A percentile compares a stretch with the other conserved stretches of the same genome.
Evolutionary conservation across 2,888 invertebrate species (phyloP).

Genomic region (Eristalis tenax): DNA sequence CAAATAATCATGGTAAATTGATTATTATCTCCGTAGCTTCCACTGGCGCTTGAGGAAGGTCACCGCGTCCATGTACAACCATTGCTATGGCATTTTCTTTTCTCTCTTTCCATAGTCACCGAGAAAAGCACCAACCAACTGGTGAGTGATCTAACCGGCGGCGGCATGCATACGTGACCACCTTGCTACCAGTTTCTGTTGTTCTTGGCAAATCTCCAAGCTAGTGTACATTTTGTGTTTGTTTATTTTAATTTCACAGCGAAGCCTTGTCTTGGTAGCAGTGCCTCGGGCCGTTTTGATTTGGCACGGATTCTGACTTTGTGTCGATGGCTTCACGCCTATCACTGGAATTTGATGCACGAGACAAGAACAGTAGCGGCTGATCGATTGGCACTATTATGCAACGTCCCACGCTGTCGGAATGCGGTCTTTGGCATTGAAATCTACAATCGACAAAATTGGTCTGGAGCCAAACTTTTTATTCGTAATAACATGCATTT

Average conservation of each 20-base stretch:
- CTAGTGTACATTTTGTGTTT: conserved; percentile 13
- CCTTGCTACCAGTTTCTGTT: conserved; percentile 60
- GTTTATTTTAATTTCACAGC: neutral
- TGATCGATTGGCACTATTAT: conserved; percentile 28
- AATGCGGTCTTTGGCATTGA: conserved; percentile 66
- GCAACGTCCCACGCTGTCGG: conserved; percentile 66
- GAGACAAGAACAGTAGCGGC: conserved; percentile 14
- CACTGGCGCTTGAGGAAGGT: conserved; percentile 53
- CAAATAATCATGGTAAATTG: conserved; percentile 55
- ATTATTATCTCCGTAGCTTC: conserved; percentile 51
- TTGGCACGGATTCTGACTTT: conserved; percentile 5
- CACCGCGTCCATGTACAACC: conserved; percentile 24
- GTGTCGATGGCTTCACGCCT: conserved; percentile 37
- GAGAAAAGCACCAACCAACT: conserved; percentile 19
- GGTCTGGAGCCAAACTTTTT: conserved; percentile 56
- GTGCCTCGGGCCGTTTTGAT: neutral
- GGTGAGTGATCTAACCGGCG: conserved; percentile 33
- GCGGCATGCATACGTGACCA: conserved; percentile 53
- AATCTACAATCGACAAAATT: conserved; percentile 41
- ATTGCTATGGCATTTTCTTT: conserved; percentile 39
- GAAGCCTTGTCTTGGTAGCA: neutral
- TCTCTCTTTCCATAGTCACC: neutral
- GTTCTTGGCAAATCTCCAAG: conserved; percentile 56
- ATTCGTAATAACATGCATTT: conserved; percentile 54
- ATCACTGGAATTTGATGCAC: conserved; percentile 56